Conservation (phyloP, 2,888 invertebrate genomes). For the Fissipunctia ypsillon region DNA sequence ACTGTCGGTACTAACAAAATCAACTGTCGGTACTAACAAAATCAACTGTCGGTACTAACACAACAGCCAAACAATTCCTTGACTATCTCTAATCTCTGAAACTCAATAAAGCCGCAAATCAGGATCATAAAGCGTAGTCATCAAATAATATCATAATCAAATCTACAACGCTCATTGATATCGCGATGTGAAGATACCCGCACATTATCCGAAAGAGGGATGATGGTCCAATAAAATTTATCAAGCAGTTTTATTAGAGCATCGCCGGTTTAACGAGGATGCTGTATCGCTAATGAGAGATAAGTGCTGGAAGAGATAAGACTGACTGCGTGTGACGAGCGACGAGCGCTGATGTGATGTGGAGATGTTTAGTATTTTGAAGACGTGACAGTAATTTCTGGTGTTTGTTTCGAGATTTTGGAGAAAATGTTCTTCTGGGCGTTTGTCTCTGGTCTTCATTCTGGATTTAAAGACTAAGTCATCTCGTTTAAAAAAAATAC, state of each 20-base stretch:
- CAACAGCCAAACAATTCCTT: conserved; percentile 38
- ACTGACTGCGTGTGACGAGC: conserved; percentile 19
- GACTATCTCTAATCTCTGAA: conserved; percentile 53
- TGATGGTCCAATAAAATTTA: conserved; percentile 73
- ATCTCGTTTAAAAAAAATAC: not conserved
- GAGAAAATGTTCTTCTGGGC: not conserved
- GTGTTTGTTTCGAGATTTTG: conserved; percentile 9
- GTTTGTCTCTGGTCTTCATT: not conserved
- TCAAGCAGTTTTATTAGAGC: conserved; percentile 77
- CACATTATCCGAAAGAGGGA: conserved; percentile 54
- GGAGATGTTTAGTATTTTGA: conserved; percentile 20
- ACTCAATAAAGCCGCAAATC: conserved; percentile 54
- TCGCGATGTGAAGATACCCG: conserved; percentile 55
- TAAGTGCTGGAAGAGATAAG: conserved; percentile 67
- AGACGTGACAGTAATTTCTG: conserved; percentile 13
- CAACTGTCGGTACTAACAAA: not conserved
- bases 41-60: not conserved
- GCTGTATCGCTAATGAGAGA: conserved; percentile 81
- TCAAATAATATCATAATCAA: conserved; percentile 63
- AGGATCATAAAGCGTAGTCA: conserved; percentile 55
- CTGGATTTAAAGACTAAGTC: not conserved
- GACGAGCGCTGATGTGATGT: conserved; percentile 28
- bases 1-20: not conserved
- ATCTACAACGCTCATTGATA: conserved; percentile 67
- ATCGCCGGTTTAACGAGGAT: conserved; percentile 74